Percentiles rank a stretch among this genome's conserved stretches.
These are phyloP conservation scores for Epizoanthus ramosus DNA, from an alignment of 92 coral and sea anemone genomes.

Conservation along the genomic window DNA sequence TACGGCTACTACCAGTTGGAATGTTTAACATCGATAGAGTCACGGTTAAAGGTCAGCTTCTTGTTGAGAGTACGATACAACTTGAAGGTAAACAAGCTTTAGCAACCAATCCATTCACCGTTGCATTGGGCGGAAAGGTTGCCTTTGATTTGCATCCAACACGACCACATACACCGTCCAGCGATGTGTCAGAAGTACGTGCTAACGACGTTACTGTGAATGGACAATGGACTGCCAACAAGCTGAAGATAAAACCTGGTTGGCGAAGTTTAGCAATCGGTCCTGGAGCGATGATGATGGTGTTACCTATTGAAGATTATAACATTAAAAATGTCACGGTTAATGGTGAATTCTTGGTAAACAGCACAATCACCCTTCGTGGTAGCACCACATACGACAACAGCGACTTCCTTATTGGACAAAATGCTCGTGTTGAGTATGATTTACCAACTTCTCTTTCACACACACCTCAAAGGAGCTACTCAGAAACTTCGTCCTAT, in stretches of 20 bases:
- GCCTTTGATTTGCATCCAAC: conserved; percentile 1
- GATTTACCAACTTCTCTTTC: conserved; percentile 21
- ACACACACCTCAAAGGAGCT: conserved; percentile 14
- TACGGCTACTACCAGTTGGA: conserved; percentile 13
- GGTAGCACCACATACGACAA: conserved; percentile 15
- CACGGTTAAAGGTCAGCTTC: conserved; percentile 3
- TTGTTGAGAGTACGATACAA: conserved; percentile 30
- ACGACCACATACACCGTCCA: background rate
- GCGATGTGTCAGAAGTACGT: conserved; percentile 21
- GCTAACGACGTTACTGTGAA: conserved; percentile 36
- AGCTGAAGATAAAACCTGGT: conserved; percentile 35
- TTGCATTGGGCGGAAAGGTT: conserved; percentile 3
- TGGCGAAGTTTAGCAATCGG: conserved; percentile 45
- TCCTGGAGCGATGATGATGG: conserved; percentile 26
- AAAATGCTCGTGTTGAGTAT: conserved; percentile 57
- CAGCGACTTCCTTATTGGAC: conserved; percentile 55
- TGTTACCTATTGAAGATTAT: conserved; percentile 21
- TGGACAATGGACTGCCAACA: conserved; percentile 37
- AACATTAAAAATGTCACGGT: conserved; percentile 23
- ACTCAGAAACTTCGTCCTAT: conserved; percentile 25
- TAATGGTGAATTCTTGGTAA: conserved; percentile 38
- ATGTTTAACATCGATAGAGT: conserved; percentile 23
- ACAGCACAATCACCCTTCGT: conserved; percentile 24
- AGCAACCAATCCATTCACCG: background rate
- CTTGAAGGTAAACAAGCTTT: background rate